Conservation (phyloP, 2,797 vertebrate species). For the Rhinoraja longicauda region DNA sequence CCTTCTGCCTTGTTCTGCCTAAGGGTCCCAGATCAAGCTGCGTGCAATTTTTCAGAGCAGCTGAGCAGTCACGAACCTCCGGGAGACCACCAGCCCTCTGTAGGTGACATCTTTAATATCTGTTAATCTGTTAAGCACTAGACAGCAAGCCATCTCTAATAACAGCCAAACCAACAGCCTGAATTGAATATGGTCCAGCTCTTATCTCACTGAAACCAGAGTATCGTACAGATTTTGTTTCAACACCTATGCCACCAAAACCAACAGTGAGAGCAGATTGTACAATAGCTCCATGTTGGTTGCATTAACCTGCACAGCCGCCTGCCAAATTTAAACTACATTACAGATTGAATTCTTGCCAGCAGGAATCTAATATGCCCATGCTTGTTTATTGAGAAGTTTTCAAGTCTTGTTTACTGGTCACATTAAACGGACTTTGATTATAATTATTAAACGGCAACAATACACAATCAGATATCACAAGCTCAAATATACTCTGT, state of each 20-base stretch:
- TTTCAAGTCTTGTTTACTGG: background rate
- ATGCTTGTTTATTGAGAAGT: constrained; percentile 23
- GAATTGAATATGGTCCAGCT: constrained; percentile 17
- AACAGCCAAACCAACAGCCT: constrained; percentile 33
- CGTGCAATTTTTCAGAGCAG: background rate
- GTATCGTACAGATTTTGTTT: constrained; percentile 19
- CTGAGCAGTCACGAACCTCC: background rate
- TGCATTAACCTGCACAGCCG: constrained; percentile 30
- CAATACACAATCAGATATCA: background rate
- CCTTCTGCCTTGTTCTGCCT: background rate
- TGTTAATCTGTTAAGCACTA: constrained; percentile 13
- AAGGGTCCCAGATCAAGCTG: background rate
- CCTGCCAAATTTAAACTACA: constrained; percentile 16
- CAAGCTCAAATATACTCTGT: background rate
- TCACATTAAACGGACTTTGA: background rate
- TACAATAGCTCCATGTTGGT: constrained; percentile 24
- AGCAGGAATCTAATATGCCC: constrained; percentile 9
- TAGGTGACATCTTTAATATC: constrained; percentile 25
- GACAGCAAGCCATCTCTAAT: constrained; percentile 7
- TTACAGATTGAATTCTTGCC: constrained; percentile 18
- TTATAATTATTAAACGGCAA: background rate
- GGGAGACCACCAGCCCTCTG: background rate
- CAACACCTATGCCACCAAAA: constrained; percentile 28
- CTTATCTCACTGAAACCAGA: background rate
- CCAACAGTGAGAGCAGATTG: constrained; percentile 36